These are phyloP conservation scores for Poecilia gillii DNA, from an alignment of 2,797 vertebrate species.

Conservation along the genomic window DNA sequence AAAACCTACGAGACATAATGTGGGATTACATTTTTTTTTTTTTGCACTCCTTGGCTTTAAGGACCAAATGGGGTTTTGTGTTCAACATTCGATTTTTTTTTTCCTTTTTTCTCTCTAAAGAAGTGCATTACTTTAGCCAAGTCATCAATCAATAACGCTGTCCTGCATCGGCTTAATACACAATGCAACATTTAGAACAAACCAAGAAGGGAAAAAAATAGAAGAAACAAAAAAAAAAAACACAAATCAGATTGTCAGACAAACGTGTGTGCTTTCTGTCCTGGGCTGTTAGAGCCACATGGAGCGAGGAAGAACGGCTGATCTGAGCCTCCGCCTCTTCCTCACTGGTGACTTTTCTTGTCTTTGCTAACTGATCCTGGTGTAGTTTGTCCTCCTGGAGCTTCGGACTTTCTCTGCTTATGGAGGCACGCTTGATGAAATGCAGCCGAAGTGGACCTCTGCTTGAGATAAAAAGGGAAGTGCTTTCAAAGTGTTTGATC, in stretches of 20 bases:
- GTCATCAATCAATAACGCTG: constrained; percentile 36
- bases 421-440: constrained; percentile 67
- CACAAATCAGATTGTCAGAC: constrained; percentile 71
- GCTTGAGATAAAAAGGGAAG: constrained; percentile 72
- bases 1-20: constrained; percentile 66
- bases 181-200: constrained; percentile 50
- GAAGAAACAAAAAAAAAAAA: constrained; percentile 30
- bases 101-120: constrained; percentile 2
- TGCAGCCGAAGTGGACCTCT: constrained; percentile 67
- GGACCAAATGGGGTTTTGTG: constrained; percentile 65
- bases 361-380: constrained; percentile 39
- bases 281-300: constrained; percentile 52
- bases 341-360: constrained; percentile 36
- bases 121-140: constrained; percentile 46
- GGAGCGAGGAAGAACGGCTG: constrained; percentile 18
- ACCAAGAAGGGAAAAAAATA: constrained; percentile 33
- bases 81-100: constrained; percentile 63
- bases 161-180: constrained; percentile 43
- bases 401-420: constrained; percentile 51
- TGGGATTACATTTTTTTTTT: constrained; percentile 60
- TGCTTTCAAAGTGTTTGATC: constrained; percentile 76
- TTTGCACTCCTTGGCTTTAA: constrained; percentile 68
- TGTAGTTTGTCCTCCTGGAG: constrained; percentile 49
- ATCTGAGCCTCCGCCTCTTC: constrained; percentile 23
- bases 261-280: constrained; percentile 75